Conservation (phyloP, 92 coral and sea anemone genomes). For the Zoanthus gigantus region DNA sequence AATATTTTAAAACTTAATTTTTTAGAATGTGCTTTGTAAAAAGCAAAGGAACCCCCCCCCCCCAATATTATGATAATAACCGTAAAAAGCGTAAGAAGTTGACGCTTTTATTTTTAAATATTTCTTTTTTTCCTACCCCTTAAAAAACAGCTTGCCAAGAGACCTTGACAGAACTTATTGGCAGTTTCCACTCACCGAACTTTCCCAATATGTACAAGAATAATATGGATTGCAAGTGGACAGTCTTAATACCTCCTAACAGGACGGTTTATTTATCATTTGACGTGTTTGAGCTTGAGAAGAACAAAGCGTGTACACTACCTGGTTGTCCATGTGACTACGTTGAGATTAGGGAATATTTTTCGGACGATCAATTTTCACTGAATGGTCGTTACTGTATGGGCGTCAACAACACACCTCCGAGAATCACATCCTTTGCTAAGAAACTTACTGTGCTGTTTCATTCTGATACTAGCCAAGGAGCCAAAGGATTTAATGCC, state of each 20-base stretch:
- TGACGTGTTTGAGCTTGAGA: slow-evolving; percentile 26
- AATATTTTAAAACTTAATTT: too few species aligned
- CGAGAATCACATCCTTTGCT: slow-evolving; percentile 1
- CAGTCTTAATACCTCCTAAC: neutral
- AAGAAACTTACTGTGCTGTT: slow-evolving; percentile 11
- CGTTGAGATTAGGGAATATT: slow-evolving; percentile 26
- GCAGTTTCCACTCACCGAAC: neutral
- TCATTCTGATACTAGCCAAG: slow-evolving; percentile 26
- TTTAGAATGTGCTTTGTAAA: too few species aligned
- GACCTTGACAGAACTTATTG: neutral
- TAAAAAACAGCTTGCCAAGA: slow-evolving; percentile 5
- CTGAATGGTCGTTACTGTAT: slow-evolving; percentile 18
- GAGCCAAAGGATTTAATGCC: slow-evolving; percentile 15
- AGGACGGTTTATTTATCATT: neutral
- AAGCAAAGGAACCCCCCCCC: too few species aligned
- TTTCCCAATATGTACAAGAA: slow-evolving; percentile 16
- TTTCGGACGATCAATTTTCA: neutral
- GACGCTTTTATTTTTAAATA: too few species aligned
- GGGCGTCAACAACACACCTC: slow-evolving; percentile 37
- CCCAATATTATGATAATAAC: too few species aligned
- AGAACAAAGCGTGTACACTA: slow-evolving; percentile 10
- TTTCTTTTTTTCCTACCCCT: too few species aligned
- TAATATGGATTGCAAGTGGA: slow-evolving; percentile 5
- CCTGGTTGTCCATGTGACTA: slow-evolving; percentile 24
- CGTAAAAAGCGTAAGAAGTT: too few species aligned